Evolutionary conservation across 2,797 vertebrate genomes (phyloP).

Genomic region (Epinephelus coioides): DNA sequence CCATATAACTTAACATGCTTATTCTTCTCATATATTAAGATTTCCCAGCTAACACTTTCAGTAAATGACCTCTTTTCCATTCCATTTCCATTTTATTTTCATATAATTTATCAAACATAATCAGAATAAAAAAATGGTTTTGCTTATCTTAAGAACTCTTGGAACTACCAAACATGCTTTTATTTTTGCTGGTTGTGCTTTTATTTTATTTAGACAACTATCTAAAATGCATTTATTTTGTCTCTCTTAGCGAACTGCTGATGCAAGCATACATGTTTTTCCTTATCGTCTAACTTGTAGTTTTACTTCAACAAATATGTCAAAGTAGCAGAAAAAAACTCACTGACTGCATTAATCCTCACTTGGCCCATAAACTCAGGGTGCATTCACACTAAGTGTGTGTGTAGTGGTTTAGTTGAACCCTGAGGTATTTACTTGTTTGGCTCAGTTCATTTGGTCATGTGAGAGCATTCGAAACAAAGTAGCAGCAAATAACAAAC

Average conservation of each 20-base stretch:
- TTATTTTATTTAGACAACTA: no score
- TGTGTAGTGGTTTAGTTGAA: conserved; percentile 22
- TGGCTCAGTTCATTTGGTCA: conserved; percentile 21
- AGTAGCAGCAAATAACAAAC: conserved; percentile 31
- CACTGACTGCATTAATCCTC: conserved; percentile 12
- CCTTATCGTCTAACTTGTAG: background rate
- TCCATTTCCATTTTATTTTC: no score
- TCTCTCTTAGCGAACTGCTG: background rate
- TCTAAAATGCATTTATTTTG: no score
- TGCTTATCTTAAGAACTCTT: no score
- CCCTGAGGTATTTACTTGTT: conserved; percentile 23
- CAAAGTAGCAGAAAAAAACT: conserved; percentile 10
- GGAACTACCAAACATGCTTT: no score
- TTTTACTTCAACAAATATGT: conserved; percentile 16
- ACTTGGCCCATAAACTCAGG: conserved; percentile 21
- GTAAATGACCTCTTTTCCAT: no score
- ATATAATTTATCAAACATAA: no score
- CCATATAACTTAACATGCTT: no score
- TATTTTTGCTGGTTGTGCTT: no score
- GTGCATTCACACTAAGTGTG: background rate
- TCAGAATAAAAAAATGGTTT: no score
- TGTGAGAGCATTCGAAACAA: conserved; percentile 33
- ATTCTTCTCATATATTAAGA: no score
- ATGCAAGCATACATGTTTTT: background rate
- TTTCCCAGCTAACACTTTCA: no score